Percentiles rank a stretch among this genome's conserved stretches.
Conservation (phyloP, 2,888 invertebrate species). For the Parnassius glacialis region DNA sequence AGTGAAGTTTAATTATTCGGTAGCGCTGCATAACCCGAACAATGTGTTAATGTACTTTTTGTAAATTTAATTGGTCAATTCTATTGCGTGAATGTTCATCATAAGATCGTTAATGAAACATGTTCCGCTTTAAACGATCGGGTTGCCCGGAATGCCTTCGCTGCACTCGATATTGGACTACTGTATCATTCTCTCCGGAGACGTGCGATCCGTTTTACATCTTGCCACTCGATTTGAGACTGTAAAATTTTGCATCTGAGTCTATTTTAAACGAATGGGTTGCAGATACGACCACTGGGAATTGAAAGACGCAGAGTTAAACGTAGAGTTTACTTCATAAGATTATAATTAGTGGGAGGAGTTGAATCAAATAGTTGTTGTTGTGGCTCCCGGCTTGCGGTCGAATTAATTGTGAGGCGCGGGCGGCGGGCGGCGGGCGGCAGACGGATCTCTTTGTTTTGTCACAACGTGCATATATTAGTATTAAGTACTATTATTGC, state of each 20-base stretch:
- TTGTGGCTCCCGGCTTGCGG: conserved; percentile 34
- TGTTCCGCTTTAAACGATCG: conserved; percentile 39
- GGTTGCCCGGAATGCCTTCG: conserved; percentile 31
- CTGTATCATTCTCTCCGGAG: conserved; percentile 47
- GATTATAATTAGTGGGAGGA: conserved; percentile 80
- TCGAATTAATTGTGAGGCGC: conserved; percentile 48
- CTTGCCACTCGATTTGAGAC: conserved; percentile 6
- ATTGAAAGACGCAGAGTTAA: conserved; percentile 47
- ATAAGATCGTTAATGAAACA: conserved; percentile 34
- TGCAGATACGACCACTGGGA: conserved; percentile 32
- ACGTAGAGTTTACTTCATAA: conserved; percentile 76
- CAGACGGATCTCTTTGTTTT: conserved; percentile 1
- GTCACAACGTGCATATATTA: background rate
- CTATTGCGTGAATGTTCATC: conserved; percentile 24
- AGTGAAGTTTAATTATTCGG: too few species aligned
- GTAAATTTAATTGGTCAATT: conserved; percentile 19
- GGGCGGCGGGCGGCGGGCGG: conserved; percentile 7
- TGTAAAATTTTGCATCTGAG: background rate
- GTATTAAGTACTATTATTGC: background rate
- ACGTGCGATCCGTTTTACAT: conserved; percentile 34
- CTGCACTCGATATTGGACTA: conserved; percentile 41
- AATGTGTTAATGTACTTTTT: conserved; percentile 9
- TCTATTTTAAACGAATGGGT: background rate
- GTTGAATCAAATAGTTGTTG: conserved; percentile 69
- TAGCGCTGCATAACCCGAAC: background rate